Evolutionary conservation across 2,888 invertebrate genomes (phyloP).

Genomic region (Nemoura dubitans): DNA sequence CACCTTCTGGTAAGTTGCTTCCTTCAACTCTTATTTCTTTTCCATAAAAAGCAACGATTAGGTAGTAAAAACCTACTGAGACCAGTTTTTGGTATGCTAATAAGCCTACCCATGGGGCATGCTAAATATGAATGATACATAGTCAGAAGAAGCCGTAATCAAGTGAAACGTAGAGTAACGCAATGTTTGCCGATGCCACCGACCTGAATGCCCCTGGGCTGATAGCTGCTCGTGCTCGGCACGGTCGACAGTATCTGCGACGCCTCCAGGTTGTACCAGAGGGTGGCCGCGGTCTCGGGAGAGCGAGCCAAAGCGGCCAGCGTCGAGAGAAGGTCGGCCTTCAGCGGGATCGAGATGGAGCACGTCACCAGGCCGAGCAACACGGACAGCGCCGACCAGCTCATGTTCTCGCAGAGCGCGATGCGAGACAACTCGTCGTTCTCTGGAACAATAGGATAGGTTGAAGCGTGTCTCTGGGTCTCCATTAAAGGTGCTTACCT

Average conservation of each 20-base stretch:
- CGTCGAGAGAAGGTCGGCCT: constrained; percentile 82
- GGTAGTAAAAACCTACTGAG: too few relatives aligned
- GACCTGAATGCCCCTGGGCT: constrained; percentile 62
- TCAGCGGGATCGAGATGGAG: constrained; percentile 84
- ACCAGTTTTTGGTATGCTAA: too few relatives aligned
- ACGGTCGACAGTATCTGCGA: constrained; percentile 80
- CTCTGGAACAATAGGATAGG: constrained; percentile 54
- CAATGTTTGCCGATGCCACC: too few relatives aligned
- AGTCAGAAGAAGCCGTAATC: too few relatives aligned
- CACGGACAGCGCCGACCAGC: constrained; percentile 84
- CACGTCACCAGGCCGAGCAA: constrained; percentile 87
- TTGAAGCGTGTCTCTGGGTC: not conserved
- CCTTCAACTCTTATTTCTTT: too few relatives aligned
- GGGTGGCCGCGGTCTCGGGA: constrained; percentile 77
- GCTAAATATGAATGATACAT: too few relatives aligned
- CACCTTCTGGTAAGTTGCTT: too few relatives aligned
- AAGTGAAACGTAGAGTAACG: too few relatives aligned
- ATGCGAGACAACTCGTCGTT: constrained; percentile 83
- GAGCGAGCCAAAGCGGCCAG: constrained; percentile 83
- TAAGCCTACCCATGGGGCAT: too few relatives aligned
- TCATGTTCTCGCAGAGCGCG: constrained; percentile 86
- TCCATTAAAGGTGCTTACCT: too few relatives aligned
- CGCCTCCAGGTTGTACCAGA: constrained; percentile 88
- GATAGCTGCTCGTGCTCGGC: constrained; percentile 70
- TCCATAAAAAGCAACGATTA: too few relatives aligned